These are phyloP conservation scores for Apis dorsata DNA, from an alignment of 1,140 invertebrate species.

Conservation along the genomic window DNA sequence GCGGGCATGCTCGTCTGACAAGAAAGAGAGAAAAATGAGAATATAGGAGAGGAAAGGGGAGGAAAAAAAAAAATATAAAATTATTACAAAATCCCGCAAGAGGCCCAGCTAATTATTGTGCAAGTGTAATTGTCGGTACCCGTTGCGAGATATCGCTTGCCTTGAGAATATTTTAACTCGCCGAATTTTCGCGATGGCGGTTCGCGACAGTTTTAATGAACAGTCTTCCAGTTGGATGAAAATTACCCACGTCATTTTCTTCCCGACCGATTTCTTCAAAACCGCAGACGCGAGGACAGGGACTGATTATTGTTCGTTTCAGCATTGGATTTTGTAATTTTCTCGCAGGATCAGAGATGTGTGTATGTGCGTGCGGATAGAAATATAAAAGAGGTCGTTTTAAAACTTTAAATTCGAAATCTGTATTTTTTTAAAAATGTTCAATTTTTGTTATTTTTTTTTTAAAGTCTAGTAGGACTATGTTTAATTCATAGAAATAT, in stretches of 20 bases:
- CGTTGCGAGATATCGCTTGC: constrained; percentile 42
- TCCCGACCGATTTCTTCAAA: not conserved
- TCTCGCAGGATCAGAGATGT: not conserved
- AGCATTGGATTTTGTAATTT: constrained; percentile 18
- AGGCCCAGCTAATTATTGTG: constrained; percentile 67
- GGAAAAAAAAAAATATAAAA: not conserved
- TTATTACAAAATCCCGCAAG: constrained; percentile 45
- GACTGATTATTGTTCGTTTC: not conserved
- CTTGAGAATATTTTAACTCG: constrained; percentile 50
- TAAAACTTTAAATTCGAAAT: not conserved
- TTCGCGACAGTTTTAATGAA: constrained; percentile 46
- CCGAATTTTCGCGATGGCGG: constrained; percentile 50
- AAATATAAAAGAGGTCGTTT: not conserved
- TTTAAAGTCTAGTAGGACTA: not conserved
- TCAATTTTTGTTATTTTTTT: not conserved
- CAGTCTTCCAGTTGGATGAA: constrained; percentile 3
- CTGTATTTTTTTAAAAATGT: too few species aligned
- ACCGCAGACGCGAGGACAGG: constrained; percentile 15
- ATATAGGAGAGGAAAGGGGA: too few species aligned
- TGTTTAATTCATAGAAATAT: too few species aligned
- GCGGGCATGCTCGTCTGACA: not conserved
- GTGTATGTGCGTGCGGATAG: not conserved
- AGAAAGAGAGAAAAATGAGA: not conserved
- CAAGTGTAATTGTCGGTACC: constrained; percentile 68
- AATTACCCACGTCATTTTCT: constrained; percentile 34